Base-by-base conservation (phyloP, 1,140 invertebrate genomes). In the Calosoma granatense region DNA sequence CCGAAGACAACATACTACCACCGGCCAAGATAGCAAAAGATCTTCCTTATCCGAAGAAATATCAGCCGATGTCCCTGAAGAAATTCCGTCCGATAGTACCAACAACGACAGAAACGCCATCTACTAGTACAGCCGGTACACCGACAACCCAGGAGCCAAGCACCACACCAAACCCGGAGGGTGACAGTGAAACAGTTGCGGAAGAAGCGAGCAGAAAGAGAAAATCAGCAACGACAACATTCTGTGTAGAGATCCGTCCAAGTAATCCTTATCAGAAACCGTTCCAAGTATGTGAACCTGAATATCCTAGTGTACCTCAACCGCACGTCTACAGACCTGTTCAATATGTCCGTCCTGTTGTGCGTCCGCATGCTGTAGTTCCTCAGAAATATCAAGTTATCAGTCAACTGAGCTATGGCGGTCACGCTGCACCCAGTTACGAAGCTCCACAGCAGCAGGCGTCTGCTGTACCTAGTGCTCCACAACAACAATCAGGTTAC, bases 181-280 rank as follows among this genome's bases (percentile, higher is more conserved):
- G 20, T 11, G 9, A 22, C 9, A 26, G 14, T n/a, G 21, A 56
- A 39, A 14, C 14, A 54, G 21, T 17, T 11, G 1, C 17, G 17
- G 9, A 9, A 11, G 41, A 47, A 47, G 17, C 52, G 9, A 61
- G 22, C 23, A 59, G 70, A 30, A 63, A 62, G 21, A 70, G 70
- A 57, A 72, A 72, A 56, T 70, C 68, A 0, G 61, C 68, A 3
- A 67, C 64, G 1, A 70, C 70, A 4, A 70, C 69, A 1, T 68
- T 72, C 55, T 72, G 70, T 56, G 70, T 72, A 9, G 69, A 72
- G 60, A 69, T 72, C 55, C 57, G 65, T 39, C 70, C 70, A 21
- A 68, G 57, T 57, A 59, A 62, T 14, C 60, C 64, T 1, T 61
- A 69, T 57, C 65, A 71, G 54, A 65, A 64, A 55, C 67, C 70